phyloP scores from a whole-genome alignment of 2,888 invertebrate species.

The Agriopis leucophaearia region DNA sequence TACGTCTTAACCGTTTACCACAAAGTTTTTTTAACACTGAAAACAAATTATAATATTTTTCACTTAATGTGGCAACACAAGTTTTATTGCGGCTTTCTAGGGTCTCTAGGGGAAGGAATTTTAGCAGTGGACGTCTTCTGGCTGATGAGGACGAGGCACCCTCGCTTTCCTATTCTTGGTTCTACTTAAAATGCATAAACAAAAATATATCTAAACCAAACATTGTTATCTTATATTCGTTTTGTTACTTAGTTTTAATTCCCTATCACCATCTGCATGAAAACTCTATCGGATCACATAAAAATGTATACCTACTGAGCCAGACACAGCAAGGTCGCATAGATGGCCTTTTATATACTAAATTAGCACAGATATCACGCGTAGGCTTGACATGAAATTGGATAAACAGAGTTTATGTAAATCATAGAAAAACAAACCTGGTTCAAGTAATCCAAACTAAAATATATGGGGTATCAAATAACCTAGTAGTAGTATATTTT shows the following conservation, averaged over 20 bases:
- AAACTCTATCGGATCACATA: not conserved
- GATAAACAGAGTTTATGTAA: constrained; percentile 14
- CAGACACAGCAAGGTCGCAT: constrained; percentile 20
- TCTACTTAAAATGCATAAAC: too few species aligned
- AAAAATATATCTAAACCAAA: too few species aligned
- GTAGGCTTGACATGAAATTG: constrained; percentile 12
- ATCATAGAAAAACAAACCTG: constrained; percentile 8
- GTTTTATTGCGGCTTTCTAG: not conserved
- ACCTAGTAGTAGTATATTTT: not conserved
- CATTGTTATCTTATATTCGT: too few species aligned
- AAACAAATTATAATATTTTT: not conserved
- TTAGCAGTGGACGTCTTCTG: too few species aligned
- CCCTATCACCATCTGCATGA: not conserved
- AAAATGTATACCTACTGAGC: not conserved
- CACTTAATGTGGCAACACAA: not conserved
- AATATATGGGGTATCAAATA: constrained; percentile 1
- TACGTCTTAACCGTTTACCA: too few species aligned
- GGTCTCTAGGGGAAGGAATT: too few species aligned
- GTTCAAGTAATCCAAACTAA: not conserved
- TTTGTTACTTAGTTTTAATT: too few species aligned
- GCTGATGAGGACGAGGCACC: too few species aligned
- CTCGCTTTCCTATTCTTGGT: too few species aligned
- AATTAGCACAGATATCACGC: constrained; percentile 13
- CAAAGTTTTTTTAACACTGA: not conserved
- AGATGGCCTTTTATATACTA: constrained; percentile 16